Evolutionary conservation across 1,140 invertebrate genomes (phyloP).

Genomic region (Onthophagus taurus): DNA sequence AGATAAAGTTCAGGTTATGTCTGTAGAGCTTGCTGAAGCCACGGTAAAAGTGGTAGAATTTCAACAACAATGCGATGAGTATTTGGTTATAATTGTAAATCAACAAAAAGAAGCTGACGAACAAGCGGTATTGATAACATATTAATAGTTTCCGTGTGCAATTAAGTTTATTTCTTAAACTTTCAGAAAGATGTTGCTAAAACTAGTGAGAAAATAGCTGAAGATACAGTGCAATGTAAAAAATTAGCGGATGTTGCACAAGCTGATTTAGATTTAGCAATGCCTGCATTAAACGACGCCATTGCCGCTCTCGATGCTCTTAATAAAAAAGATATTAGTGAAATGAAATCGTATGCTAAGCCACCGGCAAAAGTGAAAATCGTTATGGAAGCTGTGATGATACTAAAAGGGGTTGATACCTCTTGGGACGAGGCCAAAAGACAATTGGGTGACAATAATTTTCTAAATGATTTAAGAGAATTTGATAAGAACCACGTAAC

Average conservation of each 20-base stretch:
- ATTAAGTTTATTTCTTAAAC: background rate
- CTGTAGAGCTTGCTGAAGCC: constrained; percentile 65
- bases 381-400: constrained; percentile 83
- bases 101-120: constrained; percentile 74
- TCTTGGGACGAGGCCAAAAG: constrained; percentile 78
- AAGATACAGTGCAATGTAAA: constrained; percentile 72
- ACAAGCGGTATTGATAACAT: constrained; percentile 41
- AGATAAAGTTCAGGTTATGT: constrained; percentile 67
- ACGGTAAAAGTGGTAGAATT: constrained; percentile 62
- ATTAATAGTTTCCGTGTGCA: background rate
- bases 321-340: constrained; percentile 80
- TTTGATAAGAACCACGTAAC: constrained; percentile 83
- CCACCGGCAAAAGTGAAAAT: constrained; percentile 78
- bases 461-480: constrained; percentile 64
- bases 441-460: constrained; percentile 69
- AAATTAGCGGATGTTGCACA: constrained; percentile 68
- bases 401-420: constrained; percentile 66
- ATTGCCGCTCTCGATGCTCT: constrained; percentile 60
- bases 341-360: constrained; percentile 78
- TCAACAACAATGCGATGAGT: constrained; percentile 66
- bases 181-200: constrained; percentile 51
- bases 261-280: constrained; percentile 68
- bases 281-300: constrained; percentile 76
- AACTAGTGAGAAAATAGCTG: constrained; percentile 57
- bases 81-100: constrained; percentile 61